Percentiles rank a stretch among this genome's conserved stretches.
phyloP scores from a whole-genome alignment of 1,140 invertebrate species.

The Polypedilum pembai region DNA sequence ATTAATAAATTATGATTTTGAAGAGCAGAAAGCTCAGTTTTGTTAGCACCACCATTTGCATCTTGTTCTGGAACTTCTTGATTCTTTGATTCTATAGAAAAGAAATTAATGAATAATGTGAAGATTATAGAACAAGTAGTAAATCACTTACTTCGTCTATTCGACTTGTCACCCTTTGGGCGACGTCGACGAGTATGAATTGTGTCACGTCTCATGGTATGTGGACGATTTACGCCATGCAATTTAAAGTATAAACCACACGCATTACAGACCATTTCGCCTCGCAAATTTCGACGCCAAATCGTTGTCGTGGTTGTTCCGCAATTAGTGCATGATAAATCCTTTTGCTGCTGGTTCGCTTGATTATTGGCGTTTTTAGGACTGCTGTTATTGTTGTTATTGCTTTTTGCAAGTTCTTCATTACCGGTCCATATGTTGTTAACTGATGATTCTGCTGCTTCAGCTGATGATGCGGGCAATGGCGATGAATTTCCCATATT shows the following conservation, averaged over 20 bases:
- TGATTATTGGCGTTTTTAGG: slow-evolving; percentile 16
- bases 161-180: slow-evolving; percentile 59
- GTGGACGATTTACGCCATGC: slow-evolving; percentile 81
- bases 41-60: slow-evolving; percentile 18
- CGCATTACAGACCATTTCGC: slow-evolving; percentile 90
- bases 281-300: slow-evolving; percentile 81
- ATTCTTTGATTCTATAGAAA: slow-evolving; percentile 23
- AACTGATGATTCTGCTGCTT: slow-evolving; percentile 3
- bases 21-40: slow-evolving; percentile 29
- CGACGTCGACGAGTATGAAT: slow-evolving; percentile 92
- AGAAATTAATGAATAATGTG: neutral
- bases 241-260: slow-evolving; percentile 91
- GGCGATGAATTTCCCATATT: slow-evolving; percentile 14
- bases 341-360: slow-evolving; percentile 47
- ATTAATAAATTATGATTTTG: slow-evolving; percentile 32
- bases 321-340: slow-evolving; percentile 72
- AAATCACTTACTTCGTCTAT: slow-evolving; percentile 40
- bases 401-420: slow-evolving; percentile 20
- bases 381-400: slow-evolving; percentile 23
- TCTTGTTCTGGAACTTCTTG: slow-evolving; percentile 29
- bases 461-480: neutral
- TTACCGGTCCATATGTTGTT: slow-evolving; percentile 20
- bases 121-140: too few relatives aligned
- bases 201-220: slow-evolving; percentile 92
- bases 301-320: slow-evolving; percentile 86